phyloP scores from a whole-genome alignment of 2,797 vertebrate species.

The Myotis planiceps region DNA sequence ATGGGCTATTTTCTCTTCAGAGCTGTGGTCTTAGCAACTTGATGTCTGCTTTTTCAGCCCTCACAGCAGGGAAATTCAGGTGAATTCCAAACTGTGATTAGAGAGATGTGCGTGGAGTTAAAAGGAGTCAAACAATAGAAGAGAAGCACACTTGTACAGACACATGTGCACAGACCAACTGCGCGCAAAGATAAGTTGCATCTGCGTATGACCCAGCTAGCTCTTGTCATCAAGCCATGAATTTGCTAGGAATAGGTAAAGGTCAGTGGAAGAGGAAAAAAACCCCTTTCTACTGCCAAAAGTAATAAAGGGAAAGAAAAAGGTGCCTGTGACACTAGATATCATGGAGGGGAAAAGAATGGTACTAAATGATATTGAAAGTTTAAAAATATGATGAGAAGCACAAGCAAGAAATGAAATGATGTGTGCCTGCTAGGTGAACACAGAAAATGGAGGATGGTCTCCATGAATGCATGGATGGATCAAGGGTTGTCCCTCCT shows the following conservation, averaged over 20 bases:
- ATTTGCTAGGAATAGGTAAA: constrained; percentile 62
- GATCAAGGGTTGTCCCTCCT: neutral
- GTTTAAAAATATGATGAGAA: constrained; percentile 58
- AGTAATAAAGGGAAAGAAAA: constrained; percentile 65
- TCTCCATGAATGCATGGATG: neutral
- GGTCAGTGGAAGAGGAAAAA: neutral
- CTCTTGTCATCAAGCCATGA: constrained; percentile 33
- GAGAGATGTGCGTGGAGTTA: constrained; percentile 69
- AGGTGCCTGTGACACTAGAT: constrained; percentile 17
- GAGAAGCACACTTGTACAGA: neutral
- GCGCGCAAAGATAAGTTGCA: constrained; percentile 57
- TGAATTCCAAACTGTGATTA: constrained; percentile 76
- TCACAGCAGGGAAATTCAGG: constrained; percentile 73
- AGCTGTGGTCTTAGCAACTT: constrained; percentile 55
- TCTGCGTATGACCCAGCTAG: constrained; percentile 22
- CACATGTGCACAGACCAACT: constrained; percentile 12
- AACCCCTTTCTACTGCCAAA: constrained; percentile 15
- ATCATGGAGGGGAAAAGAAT: constrained; percentile 53
- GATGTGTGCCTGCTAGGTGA: neutral
- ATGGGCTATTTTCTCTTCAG: constrained; percentile 67
- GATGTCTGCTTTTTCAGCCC: constrained; percentile 65
- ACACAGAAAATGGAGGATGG: neutral
- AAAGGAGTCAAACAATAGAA: constrained; percentile 71
- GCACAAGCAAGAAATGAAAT: constrained; percentile 46
- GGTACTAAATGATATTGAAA: constrained; percentile 61